phyloP scores from a whole-genome alignment of 2,888 invertebrate species.

The Dendrolimus pini region DNA sequence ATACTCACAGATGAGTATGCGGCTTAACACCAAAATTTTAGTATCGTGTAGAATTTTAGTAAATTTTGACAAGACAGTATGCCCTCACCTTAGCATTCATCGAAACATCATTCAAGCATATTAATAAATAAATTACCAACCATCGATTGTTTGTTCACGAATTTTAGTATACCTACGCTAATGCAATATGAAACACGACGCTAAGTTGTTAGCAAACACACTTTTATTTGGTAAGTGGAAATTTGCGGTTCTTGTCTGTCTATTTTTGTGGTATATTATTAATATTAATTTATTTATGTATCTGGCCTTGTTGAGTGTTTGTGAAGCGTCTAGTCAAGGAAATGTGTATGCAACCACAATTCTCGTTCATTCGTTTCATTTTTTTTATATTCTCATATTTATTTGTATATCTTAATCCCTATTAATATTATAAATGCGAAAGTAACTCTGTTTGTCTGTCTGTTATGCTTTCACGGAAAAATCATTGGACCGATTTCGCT shows the following conservation, averaged over 20 bases:
- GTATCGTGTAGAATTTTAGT: neutral
- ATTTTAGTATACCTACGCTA: constrained; percentile 53
- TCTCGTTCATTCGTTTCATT: no score
- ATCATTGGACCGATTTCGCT: no score
- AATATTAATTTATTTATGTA: neutral
- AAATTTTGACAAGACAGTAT: neutral
- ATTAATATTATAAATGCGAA: no score
- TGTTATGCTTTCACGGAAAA: no score
- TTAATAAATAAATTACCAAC: constrained; percentile 58
- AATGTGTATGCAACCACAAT: neutral
- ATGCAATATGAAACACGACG: constrained; percentile 47
- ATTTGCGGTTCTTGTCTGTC: constrained; percentile 13
- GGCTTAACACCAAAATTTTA: no score
- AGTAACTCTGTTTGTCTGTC: no score
- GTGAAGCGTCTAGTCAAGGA: neutral
- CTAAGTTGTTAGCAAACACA: constrained; percentile 47
- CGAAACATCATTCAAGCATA: constrained; percentile 33
- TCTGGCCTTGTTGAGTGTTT: neutral
- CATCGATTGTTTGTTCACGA: constrained; percentile 36
- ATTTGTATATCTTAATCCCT: no score
- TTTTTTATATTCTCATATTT: no score
- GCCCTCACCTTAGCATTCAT: constrained; percentile 14
- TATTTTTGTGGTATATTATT: constrained; percentile 1
- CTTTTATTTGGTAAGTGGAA: constrained; percentile 16
- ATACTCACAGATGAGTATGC: no score